Conservation (phyloP, 1,140 invertebrate genomes). For the Eriosoma lanigerum region DNA sequence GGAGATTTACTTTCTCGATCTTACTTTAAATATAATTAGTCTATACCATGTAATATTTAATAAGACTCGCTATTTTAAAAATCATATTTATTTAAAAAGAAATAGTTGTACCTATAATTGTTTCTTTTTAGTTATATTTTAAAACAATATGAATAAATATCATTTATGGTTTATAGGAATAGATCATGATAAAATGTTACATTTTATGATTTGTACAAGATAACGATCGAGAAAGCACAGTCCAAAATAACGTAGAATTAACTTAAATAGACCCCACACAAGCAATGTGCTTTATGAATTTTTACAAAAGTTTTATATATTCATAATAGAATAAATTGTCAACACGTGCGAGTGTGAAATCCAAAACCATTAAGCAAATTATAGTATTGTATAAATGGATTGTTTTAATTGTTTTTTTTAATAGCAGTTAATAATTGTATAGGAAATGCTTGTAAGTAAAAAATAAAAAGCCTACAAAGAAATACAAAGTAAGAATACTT, state of each 20-base stretch:
- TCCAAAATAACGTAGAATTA: slow-evolving; percentile 32
- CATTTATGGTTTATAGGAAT: neutral
- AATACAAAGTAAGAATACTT: slow-evolving; percentile 32
- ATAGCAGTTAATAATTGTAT: slow-evolving; percentile 27
- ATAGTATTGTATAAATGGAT: slow-evolving; percentile 36
- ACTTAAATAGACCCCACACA: slow-evolving; percentile 32
- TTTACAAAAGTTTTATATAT: slow-evolving; percentile 35
- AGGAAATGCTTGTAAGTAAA: slow-evolving; percentile 34
- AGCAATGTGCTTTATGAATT: slow-evolving; percentile 36
- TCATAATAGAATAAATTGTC: slow-evolving; percentile 24
- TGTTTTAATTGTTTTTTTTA: slow-evolving; percentile 23
- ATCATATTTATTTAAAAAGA: neutral
- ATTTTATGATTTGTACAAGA: slow-evolving; percentile 1
- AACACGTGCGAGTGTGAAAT: slow-evolving; percentile 46
- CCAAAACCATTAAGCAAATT: slow-evolving; percentile 50
- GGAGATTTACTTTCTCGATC: slow-evolving; percentile 47
- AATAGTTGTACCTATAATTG: neutral
- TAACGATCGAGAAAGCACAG: slow-evolving; percentile 43
- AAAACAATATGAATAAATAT: too few species aligned
- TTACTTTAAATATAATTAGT: neutral
- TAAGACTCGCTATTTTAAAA: neutral
- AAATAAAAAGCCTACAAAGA: slow-evolving; percentile 27
- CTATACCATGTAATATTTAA: slow-evolving; percentile 13
- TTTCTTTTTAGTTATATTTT: too few species aligned
- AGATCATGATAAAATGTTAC: neutral